Conservation (phyloP, 2,113 vertebrate genomes). For the Phalacrocorax pelagicus region DNA sequence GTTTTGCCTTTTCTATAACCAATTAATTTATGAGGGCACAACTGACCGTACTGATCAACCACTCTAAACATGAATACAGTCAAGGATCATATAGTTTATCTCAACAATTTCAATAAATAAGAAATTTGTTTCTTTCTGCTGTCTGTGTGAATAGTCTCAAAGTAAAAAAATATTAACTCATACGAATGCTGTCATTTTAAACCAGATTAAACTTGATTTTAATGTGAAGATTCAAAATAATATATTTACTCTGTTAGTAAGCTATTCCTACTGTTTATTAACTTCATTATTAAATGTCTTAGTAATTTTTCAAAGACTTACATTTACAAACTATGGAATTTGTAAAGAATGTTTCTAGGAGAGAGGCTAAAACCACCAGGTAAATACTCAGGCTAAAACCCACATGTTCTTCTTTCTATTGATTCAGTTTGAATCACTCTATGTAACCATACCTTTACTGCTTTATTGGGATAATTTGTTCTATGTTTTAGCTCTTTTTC, state of each 20-base stretch:
- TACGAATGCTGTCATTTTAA: neutral
- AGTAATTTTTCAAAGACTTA: neutral
- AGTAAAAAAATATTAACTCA: neutral
- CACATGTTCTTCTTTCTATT: neutral
- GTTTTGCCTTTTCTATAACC: neutral
- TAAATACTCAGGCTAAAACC: neutral
- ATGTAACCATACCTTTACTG: neutral
- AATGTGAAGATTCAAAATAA: neutral
- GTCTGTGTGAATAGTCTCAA: neutral
- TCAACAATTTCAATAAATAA: neutral
- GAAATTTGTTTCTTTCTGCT: neutral
- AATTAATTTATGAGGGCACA: neutral
- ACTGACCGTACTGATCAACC: neutral
- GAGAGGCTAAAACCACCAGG: neutral
- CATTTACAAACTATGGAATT: neutral
- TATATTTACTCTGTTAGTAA: neutral
- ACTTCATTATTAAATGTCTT: neutral
- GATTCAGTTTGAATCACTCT: slow-evolving; percentile 10
- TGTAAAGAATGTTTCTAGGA: neutral
- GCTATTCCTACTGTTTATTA: neutral
- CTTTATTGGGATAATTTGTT: slow-evolving; percentile 53
- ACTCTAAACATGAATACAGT: neutral
- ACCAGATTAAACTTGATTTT: neutral
- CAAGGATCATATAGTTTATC: neutral
- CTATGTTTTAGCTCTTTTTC: slow-evolving; percentile 26